Base-by-base conservation (phyloP, 2,888 invertebrate genomes). In the Trachelus troglodyta region DNA sequence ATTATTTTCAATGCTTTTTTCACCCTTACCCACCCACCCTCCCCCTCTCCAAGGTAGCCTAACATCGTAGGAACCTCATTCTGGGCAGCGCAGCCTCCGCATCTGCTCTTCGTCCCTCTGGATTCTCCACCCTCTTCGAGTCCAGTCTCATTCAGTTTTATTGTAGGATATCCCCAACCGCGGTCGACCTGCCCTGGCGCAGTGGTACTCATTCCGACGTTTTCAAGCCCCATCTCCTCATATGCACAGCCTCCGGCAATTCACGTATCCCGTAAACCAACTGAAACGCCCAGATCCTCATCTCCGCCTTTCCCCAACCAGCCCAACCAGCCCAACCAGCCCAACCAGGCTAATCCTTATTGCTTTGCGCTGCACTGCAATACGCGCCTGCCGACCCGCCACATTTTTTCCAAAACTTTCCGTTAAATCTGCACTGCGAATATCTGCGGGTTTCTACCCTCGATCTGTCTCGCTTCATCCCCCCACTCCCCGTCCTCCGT, bases 111-210 rank as follows among this genome's bases (percentile, higher is more conserved):
- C 81, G 37, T 75, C 31, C 73, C 30, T 15, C n/a, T 30, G n/a
- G 15, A 71, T 34, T 23, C 71, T 71, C 34, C 71, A 33, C 6
- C 35, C 80, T 71, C 80, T 35, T 71, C 74, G 56, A 79, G 80
- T 82, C 79, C 80, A 73, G 74, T 79, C 83, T 86, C 86, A 82
- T 88, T 86, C 80, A 80, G 79, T 85, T 88, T 87, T 86, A 87
- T 88, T 84, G 84, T 85, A 81, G 85, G 84, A 86, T 86, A 86
- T 86, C 82, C 82, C 85, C 83, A 83, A 83, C 79, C 80, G 81
- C 81, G 83, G 80, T 80, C 76, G 78, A 12, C 81, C 75, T 78
- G 74, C 76, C 82, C 79, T 80, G 12, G 0, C 37, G 3, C 83
- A 81, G 82, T 35, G 84, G 81, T 82, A 80, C 85, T 84, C 82